phyloP scores from a whole-genome alignment of 2,888 invertebrate species.

The Dioctria rufipes region DNA sequence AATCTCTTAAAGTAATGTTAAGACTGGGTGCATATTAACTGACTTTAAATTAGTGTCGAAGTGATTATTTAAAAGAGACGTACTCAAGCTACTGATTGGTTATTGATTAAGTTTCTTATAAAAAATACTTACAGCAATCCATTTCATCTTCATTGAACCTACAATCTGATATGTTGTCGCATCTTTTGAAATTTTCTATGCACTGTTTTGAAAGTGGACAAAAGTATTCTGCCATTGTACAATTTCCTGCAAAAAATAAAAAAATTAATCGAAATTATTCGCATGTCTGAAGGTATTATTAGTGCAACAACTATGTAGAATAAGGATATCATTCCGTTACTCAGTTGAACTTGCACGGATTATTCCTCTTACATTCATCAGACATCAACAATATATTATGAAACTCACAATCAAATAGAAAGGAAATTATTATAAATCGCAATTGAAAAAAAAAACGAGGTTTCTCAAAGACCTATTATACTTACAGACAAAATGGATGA shows the following conservation, averaged over 20 bases:
- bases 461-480: no score
- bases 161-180: conserved; percentile 80
- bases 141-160: conserved; percentile 82
- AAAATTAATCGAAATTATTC: not conserved
- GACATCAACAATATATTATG: not conserved
- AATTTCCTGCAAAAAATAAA: conserved; percentile 72
- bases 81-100: no score
- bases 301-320: not conserved
- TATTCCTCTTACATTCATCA: not conserved
- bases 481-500: no score
- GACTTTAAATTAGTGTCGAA: no score
- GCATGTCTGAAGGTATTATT: not conserved
- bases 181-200: conserved; percentile 75
- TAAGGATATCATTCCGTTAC: no score
- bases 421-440: no score
- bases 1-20: no score
- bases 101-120: no score
- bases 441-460: no score
- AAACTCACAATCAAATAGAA: not conserved
- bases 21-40: no score
- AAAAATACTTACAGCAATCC: conserved; percentile 79
- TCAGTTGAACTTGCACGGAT: no score
- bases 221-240: conserved; percentile 75
- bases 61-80: no score
- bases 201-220: conserved; percentile 79